Base-by-base conservation (phyloP, 2,888 invertebrate species). In the Chironomus riparius region DNA sequence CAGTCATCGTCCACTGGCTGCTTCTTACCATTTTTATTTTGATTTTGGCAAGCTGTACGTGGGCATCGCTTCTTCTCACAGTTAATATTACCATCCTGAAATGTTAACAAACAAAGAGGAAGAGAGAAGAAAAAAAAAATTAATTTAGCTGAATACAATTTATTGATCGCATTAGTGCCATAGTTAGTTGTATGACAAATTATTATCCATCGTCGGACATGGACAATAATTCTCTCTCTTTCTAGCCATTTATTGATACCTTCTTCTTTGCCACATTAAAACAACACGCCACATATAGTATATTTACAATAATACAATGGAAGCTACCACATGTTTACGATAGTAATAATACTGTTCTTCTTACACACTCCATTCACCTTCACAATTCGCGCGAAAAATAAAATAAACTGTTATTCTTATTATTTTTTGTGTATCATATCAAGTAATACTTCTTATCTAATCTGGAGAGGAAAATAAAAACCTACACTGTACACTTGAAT, bases 11-110 rank as follows among this genome's bases (percentile, higher is more conserved):
- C 81, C 78, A 80, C 84, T 84, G 71, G 77, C 79, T 85, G 85
- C 80, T 85, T 84, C 79, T 84, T 84, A 78, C 76, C 77, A 74
- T 77, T 77, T 73, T 79, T 38, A 38, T 38, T 78, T 74, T 80
- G 79, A 56, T 85, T 86, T 78, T 87, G 88, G 83, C 92, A 92
- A 78, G 90, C 87, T 56, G 89, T 87, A 77, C 89, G 87, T n/a
- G 90, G 89, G 83, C 93, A 93, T n/a, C 90, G 88, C 81, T 92
- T 92, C 78, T 93, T 87, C 78, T 91, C 90, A 83, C 95, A 95
- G 77, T 89, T 90, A 77, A 92, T 89, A 80, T 89, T 89, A 74
- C 93, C 92, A 82, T 93, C 93, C 94, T 95, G 84, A 0, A 50
- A 85, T 65, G 6, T 15, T 56, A 56, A 15, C 50, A 22, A 62